Evolutionary conservation across 2,797 vertebrate genomes (phyloP).

Genomic region (Varecia variegata): DNA sequence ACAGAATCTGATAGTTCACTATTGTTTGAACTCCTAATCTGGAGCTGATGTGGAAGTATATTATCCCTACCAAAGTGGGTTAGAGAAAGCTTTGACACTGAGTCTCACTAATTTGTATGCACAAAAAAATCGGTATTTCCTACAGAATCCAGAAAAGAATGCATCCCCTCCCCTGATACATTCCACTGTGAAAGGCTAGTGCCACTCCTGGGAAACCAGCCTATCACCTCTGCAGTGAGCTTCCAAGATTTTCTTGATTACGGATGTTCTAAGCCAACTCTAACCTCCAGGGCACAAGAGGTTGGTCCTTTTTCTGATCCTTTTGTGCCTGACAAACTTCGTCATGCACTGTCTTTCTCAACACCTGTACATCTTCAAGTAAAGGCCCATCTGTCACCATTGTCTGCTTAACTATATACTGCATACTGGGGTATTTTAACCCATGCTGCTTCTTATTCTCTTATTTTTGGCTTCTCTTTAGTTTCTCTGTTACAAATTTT

Average conservation of each 20-base stretch:
- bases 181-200: conserved; percentile 85
- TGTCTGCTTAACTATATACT: neutral
- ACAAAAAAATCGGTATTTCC: conserved; percentile 88
- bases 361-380: neutral
- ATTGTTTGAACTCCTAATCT: conserved; percentile 93
- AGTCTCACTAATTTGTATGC: conserved; percentile 90
- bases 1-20: conserved; percentile 83
- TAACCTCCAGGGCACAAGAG: conserved; percentile 91
- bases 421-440: neutral
- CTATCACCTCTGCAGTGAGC: conserved; percentile 94
- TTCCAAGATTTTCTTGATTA: conserved; percentile 98
- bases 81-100: conserved; percentile 85
- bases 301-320: conserved; percentile 92
- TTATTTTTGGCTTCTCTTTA: neutral
- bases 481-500: neutral
- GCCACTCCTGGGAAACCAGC: conserved; percentile 93
- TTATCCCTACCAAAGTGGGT: conserved; percentile 86
- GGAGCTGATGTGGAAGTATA: conserved; percentile 83
- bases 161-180: neutral
- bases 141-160: conserved; percentile 85
- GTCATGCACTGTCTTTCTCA: neutral
- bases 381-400: neutral
- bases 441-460: neutral
- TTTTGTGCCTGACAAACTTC: conserved; percentile 85
- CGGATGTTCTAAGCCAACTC: conserved; percentile 97